Conservation (phyloP, 2,888 invertebrate species). For the Mechanitis messenoides region DNA sequence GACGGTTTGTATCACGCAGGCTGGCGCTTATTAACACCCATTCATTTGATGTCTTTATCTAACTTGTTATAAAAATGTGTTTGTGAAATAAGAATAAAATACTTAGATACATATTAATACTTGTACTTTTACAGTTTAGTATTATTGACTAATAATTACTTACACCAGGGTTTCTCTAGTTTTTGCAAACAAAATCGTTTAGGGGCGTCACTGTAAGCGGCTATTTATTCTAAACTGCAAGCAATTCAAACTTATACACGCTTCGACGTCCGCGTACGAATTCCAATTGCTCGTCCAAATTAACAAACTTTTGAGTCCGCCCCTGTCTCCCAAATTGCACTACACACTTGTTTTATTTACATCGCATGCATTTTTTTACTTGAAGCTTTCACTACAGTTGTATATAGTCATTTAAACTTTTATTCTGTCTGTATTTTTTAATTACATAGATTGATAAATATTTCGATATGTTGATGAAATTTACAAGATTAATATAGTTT, state of each 20-base stretch:
- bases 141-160: background rate
- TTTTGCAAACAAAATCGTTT: conserved; percentile 12
- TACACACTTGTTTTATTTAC: conserved; percentile 23
- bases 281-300: conserved; percentile 47
- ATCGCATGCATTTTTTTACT: conserved; percentile 20
- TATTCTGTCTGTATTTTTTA: background rate
- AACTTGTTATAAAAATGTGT: conserved; percentile 11
- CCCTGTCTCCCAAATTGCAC: conserved; percentile 21
- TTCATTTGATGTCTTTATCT: conserved; percentile 21
- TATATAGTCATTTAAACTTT: background rate
- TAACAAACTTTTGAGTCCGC: conserved; percentile 46
- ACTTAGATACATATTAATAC: too few relatives aligned
- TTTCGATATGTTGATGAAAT: background rate
- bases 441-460: background rate
- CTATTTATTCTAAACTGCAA: conserved; percentile 50
- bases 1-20: conserved; percentile 38
- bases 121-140: background rate
- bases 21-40: conserved; percentile 27
- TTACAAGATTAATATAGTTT: too few relatives aligned
- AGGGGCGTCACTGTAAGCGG: conserved; percentile 25
- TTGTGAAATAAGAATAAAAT: too few relatives aligned
- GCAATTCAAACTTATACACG: conserved; percentile 50
- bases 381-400: background rate
- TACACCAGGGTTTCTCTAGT: background rate
- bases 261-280: conserved; percentile 41